Evolutionary conservation across 30 jellyfish, hydroid and myxozoan genomes (phyloP).

Genomic region (Haliclystus octoradiatus): DNA sequence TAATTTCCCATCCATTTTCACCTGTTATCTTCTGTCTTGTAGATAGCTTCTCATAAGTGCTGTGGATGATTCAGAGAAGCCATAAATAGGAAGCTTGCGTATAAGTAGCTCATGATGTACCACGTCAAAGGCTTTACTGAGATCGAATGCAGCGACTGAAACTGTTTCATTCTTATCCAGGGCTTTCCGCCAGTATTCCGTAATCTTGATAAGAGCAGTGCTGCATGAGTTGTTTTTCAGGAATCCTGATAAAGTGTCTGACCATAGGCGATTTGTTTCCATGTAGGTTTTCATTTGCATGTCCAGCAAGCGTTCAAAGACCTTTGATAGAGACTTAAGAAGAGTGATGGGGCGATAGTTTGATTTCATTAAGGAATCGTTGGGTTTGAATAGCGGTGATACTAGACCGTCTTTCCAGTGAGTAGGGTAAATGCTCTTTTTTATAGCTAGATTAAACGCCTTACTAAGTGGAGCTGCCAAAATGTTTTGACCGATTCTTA

Average conservation of each 20-base stretch:
- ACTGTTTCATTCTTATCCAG: not conserved
- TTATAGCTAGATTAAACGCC: too few species aligned
- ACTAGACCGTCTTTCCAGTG: not conserved
- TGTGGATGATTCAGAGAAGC: not conserved
- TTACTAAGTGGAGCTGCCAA: not conserved
- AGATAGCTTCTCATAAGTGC: not conserved
- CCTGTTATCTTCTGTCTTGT: not conserved
- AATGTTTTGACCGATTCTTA: not conserved
- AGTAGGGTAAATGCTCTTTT: not conserved
- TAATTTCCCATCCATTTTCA: not conserved
- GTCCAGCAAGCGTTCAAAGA: not conserved
- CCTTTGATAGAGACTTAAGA: not conserved
- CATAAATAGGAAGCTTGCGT: not conserved
- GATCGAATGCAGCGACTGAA: not conserved
- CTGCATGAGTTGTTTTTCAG: not conserved
- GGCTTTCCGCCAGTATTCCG: not conserved
- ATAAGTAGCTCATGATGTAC: not conserved
- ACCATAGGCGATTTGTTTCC: not conserved
- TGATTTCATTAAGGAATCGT: not conserved
- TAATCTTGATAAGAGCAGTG: not conserved
- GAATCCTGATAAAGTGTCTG: not conserved
- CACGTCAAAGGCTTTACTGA: not conserved
- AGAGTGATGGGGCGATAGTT: slow-evolving; percentile 1
- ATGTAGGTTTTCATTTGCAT: not conserved
- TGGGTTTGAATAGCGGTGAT: not conserved